Conservation (phyloP, 2,888 invertebrate species). For the Andricus curvator region DNA sequence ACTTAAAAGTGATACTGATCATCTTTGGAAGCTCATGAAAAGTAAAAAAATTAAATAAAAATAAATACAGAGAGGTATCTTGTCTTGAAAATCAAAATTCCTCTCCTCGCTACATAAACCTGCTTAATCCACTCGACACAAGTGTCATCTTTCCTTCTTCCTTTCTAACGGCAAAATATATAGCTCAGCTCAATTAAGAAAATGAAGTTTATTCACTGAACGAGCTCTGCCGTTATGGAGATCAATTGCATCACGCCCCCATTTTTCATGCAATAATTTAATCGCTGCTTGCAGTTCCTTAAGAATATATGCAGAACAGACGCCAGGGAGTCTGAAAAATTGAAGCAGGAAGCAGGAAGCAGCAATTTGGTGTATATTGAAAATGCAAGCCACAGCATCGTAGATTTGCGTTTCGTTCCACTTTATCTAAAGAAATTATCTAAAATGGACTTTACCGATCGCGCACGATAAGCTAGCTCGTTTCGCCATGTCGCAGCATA, state of each 20-base stretch:
- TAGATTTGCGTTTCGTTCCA: slow-evolving; percentile 44
- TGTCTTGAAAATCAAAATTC: neutral
- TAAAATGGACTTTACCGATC: slow-evolving; percentile 42
- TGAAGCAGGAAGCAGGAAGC: neutral
- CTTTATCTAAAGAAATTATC: slow-evolving; percentile 45
- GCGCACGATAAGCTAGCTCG: slow-evolving; percentile 7
- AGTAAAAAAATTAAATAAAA: neutral
- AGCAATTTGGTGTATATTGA: slow-evolving; percentile 16
- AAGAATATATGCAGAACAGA: neutral
- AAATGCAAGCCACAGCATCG: slow-evolving; percentile 6
- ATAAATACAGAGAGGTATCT: neutral
- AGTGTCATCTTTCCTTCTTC: neutral
- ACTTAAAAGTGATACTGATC: too few species aligned
- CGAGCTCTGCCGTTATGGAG: neutral
- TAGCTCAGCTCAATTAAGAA: slow-evolving; percentile 3
- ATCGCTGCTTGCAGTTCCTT: slow-evolving; percentile 3
- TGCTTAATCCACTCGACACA: neutral
- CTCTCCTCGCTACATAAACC: neutral
- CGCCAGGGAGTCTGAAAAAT: slow-evolving; percentile 22
- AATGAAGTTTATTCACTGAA: neutral
- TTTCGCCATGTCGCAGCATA: neutral
- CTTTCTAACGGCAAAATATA: neutral
- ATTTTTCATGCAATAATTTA: slow-evolving; percentile 30
- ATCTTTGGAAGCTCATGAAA: neutral
- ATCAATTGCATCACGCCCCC: neutral